Evolutionary conservation across 1,140 invertebrate species (phyloP).

Genomic region (Venustaconcha ellipsiformis): DNA sequence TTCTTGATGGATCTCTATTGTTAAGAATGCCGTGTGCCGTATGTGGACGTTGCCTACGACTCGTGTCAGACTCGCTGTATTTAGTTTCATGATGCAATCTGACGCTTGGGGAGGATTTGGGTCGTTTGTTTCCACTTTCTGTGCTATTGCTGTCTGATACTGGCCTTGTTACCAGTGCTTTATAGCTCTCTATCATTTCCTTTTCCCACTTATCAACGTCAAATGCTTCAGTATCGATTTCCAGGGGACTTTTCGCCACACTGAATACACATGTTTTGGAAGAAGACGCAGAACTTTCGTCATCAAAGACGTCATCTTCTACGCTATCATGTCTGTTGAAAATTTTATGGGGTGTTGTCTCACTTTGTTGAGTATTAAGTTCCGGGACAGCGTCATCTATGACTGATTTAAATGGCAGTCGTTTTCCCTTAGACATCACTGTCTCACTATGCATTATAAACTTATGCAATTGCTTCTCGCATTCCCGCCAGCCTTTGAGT

Average conservation of each 20-base stretch:
- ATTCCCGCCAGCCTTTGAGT: conserved; percentile 22
- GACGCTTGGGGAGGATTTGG: conserved; percentile 9
- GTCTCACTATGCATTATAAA: conserved; percentile 23
- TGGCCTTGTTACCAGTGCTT: conserved; percentile 11
- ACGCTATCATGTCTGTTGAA: neutral
- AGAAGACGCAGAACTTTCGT: conserved; percentile 1
- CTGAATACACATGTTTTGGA: conserved; percentile 4
- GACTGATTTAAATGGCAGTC: conserved; percentile 7
- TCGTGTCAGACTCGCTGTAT: no score
- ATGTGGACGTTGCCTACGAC: conserved; percentile 4
- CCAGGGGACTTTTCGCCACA: conserved; percentile 10
- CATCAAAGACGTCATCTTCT: conserved; percentile 24
- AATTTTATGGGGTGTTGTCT: no score
- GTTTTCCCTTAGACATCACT: conserved; percentile 18
- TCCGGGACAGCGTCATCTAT: neutral
- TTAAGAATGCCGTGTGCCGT: conserved; percentile 10
- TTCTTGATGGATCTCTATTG: conserved; percentile 1
- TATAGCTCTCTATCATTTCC: conserved; percentile 30
- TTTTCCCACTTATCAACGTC: conserved; percentile 27
- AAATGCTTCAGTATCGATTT: conserved; percentile 15
- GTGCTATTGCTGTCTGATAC: neutral
- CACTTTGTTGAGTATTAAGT: neutral
- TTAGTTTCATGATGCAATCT: no score
- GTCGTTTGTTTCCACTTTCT: conserved; percentile 10
- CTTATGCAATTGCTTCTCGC: conserved; percentile 25